Percentiles rank a stretch among this genome's conserved stretches.
These are phyloP conservation scores for Ceratitis capitata DNA, from an alignment of 1,140 invertebrate species.

Conservation along the genomic window DNA sequence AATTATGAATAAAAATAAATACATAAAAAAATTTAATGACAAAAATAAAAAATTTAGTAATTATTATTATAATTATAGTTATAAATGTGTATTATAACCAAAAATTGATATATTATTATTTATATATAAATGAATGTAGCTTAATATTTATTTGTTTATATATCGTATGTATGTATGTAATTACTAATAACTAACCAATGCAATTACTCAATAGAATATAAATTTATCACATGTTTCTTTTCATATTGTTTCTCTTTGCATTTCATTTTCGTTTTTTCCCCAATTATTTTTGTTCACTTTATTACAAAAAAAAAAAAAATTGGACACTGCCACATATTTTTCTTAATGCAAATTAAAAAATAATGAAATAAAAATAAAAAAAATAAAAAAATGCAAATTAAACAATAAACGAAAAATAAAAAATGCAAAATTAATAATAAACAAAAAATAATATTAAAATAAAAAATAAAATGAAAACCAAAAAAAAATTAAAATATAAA, in stretches of 20 bases:
- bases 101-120: background rate
- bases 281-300: background rate
- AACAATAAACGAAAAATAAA: too few species aligned
- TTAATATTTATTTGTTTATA: background rate
- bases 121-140: background rate
- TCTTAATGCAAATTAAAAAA: background rate
- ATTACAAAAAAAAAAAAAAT: background rate
- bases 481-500: too few species aligned
- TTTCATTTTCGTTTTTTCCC: constrained; percentile 1
- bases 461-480: too few species aligned
- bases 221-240: constrained; percentile 24
- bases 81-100: too few species aligned
- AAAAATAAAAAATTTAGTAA: background rate
- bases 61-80: too few species aligned
- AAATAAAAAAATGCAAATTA: too few species aligned
- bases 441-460: background rate
- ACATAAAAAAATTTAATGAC: background rate
- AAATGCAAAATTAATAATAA: background rate
- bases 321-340: background rate
- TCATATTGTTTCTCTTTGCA: constrained; percentile 14
- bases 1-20: background rate
- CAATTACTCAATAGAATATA: background rate
- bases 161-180: background rate
- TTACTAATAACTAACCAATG: constrained; percentile 3
- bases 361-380: too few species aligned